Base-by-base conservation (phyloP, 2,113 vertebrate species). In the Melanotaenia duboulayi region DNA sequence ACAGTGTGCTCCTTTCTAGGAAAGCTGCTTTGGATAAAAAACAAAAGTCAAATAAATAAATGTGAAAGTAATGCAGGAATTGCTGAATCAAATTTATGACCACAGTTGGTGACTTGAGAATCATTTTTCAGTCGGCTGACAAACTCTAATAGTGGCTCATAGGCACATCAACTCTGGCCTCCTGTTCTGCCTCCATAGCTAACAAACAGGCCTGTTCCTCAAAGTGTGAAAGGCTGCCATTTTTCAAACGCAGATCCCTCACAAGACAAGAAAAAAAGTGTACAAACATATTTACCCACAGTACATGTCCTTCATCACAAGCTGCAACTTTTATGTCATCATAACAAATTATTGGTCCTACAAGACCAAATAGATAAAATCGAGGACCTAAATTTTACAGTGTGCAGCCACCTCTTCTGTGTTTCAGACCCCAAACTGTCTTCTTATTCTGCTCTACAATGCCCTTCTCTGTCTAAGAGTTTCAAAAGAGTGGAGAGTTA, bases 401-500 rank as follows among this genome's bases (percentile, higher is more conserved):
- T 9, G 8, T 35, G 32, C 1, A 1, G 32, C 8, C 8, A 5
- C 7, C 32, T 39, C 7, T 37, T 22, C 9, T 19, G 13, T 44
- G 35, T 40, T 40, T n/a, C 8, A 57, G 17, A 4, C 17, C 55
- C 20, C 35, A 10, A 59, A 2, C 37, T 23, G 20, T 20, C 75
- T 66, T 61, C 25, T 35, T 42, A 46, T 66, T 70, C 42, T 11
- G 2, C 35, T 56, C 50, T 14, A 22, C 9, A 1, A 37, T 60
- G 44, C 23, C 20, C 32, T 68, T 60, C 56, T 65, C 46, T 39
- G 23, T 74, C 50, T 25, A 14, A 48, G 14, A 19, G 42, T 44
- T 62, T 48, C 32, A 22, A 20, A 16, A 40, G 0, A 1, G 10
- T 32, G 17, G 28, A 23, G 59, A 62, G 9, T 46, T 46, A 46